Evolutionary conservation across 2,113 vertebrate species (phyloP).

Genomic region (Saiga tatarica): DNA sequence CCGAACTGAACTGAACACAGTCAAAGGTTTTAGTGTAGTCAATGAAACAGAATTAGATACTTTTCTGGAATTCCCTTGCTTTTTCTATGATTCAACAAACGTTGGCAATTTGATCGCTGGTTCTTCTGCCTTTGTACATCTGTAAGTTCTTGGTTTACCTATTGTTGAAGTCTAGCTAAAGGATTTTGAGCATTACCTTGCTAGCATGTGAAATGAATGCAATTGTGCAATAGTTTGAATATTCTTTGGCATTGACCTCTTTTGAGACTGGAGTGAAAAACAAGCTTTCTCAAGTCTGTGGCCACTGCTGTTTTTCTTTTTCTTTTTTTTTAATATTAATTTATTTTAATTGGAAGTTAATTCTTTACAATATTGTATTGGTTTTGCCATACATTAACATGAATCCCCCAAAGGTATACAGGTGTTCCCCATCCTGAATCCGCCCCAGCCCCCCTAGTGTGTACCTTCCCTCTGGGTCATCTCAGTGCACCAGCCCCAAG

Average conservation of each 20-base stretch:
- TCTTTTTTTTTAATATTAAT: too few species aligned
- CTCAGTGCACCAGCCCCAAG: too few species aligned
- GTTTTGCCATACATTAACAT: too few species aligned
- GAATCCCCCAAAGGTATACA: too few species aligned
- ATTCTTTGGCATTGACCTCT: not conserved
- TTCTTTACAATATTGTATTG: too few species aligned
- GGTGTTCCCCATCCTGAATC: too few species aligned
- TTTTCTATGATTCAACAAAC: not conserved
- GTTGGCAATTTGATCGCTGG: not conserved
- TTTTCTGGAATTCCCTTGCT: not conserved
- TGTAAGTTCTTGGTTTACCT: not conserved
- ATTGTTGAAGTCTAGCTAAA: not conserved
- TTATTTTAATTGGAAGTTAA: too few species aligned
- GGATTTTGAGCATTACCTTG: not conserved
- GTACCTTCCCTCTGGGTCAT: too few species aligned
- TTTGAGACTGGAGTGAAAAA: not conserved
- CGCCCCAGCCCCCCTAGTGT: accelerated
- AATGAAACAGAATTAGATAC: not conserved
- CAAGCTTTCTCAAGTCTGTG: not conserved
- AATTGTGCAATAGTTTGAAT: not conserved
- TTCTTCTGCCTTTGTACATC: not conserved
- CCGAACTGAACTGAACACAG: not conserved
- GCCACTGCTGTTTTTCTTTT: not conserved
- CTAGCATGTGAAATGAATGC: not conserved
- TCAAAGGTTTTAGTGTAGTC: not conserved